phyloP scores from a whole-genome alignment of 2,797 vertebrate genomes.

The Avahi laniger region DNA sequence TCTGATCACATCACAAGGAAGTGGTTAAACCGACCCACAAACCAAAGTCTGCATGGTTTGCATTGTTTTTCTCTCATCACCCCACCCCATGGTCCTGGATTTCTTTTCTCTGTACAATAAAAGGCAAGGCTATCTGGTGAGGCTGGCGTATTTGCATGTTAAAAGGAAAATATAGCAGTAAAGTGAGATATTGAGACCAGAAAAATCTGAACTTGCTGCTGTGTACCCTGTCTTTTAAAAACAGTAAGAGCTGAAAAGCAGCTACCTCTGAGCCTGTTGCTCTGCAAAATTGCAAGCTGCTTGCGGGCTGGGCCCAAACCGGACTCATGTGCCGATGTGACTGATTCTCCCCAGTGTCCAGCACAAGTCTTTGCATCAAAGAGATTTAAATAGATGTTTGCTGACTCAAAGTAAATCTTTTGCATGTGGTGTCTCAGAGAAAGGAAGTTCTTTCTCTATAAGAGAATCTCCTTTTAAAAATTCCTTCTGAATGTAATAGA shows the following conservation, averaged over 20 bases:
- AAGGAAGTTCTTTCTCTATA: not conserved
- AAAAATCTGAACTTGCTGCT: not conserved
- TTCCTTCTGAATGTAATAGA: slow-evolving; percentile 57
- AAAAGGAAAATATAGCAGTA: not conserved
- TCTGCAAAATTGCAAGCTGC: too few relatives aligned
- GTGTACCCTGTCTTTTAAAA: not conserved
- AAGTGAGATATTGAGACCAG: not conserved
- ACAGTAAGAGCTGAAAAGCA: not conserved
- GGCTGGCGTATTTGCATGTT: too few relatives aligned
- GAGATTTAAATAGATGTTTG: not conserved
- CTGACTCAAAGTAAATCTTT: not conserved
- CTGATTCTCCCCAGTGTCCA: rapidly evolving
- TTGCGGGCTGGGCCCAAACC: rapidly evolving
- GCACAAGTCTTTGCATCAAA: not conserved
- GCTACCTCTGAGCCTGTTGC: rapidly evolving
- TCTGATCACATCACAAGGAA: not conserved
- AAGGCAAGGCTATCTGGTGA: not conserved
- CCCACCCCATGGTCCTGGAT: rapidly evolving
- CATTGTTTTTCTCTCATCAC: rapidly evolving
- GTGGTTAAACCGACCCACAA: not conserved
- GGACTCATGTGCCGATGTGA: rapidly evolving
- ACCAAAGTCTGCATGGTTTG: not conserved
- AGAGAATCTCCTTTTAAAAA: slow-evolving; percentile 26
- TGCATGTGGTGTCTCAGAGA: slow-evolving; percentile 13
- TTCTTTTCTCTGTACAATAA: not conserved